phyloP scores from a whole-genome alignment of 2,888 invertebrate species.

The Seira ritae region DNA sequence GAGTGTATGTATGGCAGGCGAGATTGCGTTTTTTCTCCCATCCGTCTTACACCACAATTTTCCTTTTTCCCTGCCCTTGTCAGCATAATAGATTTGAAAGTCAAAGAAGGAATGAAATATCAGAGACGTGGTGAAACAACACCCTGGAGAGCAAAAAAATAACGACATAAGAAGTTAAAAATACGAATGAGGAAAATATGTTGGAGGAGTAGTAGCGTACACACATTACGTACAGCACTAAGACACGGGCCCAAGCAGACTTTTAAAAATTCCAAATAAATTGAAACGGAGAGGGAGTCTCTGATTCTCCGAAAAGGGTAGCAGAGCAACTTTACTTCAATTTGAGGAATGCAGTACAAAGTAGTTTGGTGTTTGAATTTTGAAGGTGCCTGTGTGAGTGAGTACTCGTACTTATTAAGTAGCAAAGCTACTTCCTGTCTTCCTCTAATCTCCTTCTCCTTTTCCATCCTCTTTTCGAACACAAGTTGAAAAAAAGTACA shows the following conservation, averaged over 20 bases:
- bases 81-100: slow-evolving; percentile 65
- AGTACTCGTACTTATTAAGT: too few species aligned
- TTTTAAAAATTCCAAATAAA: slow-evolving; percentile 63
- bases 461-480: too few species aligned
- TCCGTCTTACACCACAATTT: slow-evolving; percentile 25
- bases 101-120: slow-evolving; percentile 65
- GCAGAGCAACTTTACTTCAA: slow-evolving; percentile 13
- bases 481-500: too few species aligned
- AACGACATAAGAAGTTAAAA: slow-evolving; percentile 51
- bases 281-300: slow-evolving; percentile 64
- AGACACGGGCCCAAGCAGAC: slow-evolving; percentile 15
- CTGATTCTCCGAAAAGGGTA: slow-evolving; percentile 45
- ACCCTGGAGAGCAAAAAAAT: slow-evolving; percentile 58
- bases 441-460: too few species aligned
- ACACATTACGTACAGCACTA: too few species aligned
- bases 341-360: slow-evolving; percentile 14
- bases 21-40: slow-evolving; percentile 55
- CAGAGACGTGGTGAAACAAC: slow-evolving; percentile 65
- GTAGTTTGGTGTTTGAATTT: slow-evolving; percentile 9
- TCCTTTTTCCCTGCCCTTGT: slow-evolving; percentile 41
- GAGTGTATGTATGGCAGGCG: slow-evolving; percentile 38
- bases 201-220: slow-evolving; percentile 30
- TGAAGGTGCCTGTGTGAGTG: not conserved
- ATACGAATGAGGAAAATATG: slow-evolving; percentile 56
- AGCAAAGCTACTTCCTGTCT: too few species aligned